These are phyloP conservation scores for Hylaeus volcanicus DNA, from an alignment of 1,140 invertebrate genomes.

Conservation along the genomic window DNA sequence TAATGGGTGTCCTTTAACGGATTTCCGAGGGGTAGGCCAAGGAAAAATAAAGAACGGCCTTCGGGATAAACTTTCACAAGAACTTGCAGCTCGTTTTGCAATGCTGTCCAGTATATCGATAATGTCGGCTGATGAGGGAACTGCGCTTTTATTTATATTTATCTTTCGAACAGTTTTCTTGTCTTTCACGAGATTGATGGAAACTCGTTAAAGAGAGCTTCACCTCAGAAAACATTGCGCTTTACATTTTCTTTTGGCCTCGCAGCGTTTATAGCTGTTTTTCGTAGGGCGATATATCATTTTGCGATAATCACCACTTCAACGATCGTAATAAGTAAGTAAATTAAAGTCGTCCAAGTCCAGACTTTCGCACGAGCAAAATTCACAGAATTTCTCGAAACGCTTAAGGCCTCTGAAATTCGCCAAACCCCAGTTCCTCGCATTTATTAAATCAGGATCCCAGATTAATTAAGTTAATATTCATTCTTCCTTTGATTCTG, in stretches of 20 bases:
- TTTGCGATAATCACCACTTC: not conserved
- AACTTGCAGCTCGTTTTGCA: slow-evolving; percentile 11
- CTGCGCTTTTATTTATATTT: slow-evolving; percentile 25
- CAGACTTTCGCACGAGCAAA: too few relatives aligned
- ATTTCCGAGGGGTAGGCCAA: not conserved
- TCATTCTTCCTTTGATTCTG: not conserved
- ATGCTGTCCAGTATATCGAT: slow-evolving; percentile 12
- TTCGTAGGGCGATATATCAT: not conserved
- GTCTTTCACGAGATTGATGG: slow-evolving; percentile 7
- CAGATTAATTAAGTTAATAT: slow-evolving; percentile 20
- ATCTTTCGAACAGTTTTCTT: not conserved
- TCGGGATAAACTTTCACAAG: slow-evolving; percentile 13
- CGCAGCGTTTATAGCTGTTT: not conserved
- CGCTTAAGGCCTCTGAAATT: too few relatives aligned
- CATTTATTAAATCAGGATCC: not conserved
- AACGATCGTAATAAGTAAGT: not conserved
- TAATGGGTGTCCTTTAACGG: slow-evolving; percentile 28
- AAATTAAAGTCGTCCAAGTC: not conserved
- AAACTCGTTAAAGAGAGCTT: not conserved
- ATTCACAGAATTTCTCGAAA: too few relatives aligned
- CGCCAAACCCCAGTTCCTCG: not conserved
- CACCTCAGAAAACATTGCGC: not conserved
- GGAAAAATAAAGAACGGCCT: not conserved
- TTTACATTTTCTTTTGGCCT: not conserved
- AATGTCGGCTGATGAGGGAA: not conserved